A percentile compares a stretch with the other conserved stretches of the same genome.
Conservation (phyloP, 2,113 vertebrate species). For the Oncorhynchus gorbuscha region DNA sequence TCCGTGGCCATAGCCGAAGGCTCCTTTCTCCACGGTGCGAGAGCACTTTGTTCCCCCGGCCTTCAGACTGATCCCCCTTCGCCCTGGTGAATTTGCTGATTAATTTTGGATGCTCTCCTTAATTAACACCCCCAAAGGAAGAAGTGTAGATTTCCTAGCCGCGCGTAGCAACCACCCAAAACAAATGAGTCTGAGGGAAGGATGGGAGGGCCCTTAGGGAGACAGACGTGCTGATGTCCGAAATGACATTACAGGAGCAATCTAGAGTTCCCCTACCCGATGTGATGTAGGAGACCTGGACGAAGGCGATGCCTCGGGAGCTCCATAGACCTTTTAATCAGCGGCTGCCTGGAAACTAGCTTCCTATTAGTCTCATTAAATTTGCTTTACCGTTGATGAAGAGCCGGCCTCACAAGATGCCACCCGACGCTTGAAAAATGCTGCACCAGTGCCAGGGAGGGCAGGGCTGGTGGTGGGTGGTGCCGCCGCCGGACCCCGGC, state of each 20-base stretch:
- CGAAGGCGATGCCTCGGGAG: slow-evolving; percentile 88
- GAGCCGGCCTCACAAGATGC: slow-evolving; percentile 80
- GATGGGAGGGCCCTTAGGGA: slow-evolving; percentile 86
- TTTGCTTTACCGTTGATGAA: slow-evolving; percentile 86
- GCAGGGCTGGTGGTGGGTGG: slow-evolving; percentile 70
- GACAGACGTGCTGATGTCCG: slow-evolving; percentile 83
- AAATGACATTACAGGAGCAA: slow-evolving; percentile 89
- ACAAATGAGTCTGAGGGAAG: slow-evolving; percentile 85
- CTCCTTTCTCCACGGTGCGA: slow-evolving; percentile 82
- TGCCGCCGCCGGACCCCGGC: slow-evolving; percentile 76
- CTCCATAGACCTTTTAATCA: slow-evolving; percentile 89
- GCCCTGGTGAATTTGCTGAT: slow-evolving; percentile 98
- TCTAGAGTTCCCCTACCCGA: not conserved
- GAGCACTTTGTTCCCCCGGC: slow-evolving; percentile 83
- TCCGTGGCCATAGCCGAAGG: slow-evolving; percentile 91
- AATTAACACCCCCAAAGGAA: slow-evolving; percentile 99
- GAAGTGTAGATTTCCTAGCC: slow-evolving; percentile 87
- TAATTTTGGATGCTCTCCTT: slow-evolving; percentile 97
- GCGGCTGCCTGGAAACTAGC: slow-evolving; percentile 81
- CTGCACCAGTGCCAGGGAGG: slow-evolving; percentile 69
- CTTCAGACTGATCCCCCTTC: slow-evolving; percentile 98
- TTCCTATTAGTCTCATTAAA: slow-evolving; percentile 93
- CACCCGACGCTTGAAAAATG: slow-evolving; percentile 91
- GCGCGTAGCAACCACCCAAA: slow-evolving; percentile 72
- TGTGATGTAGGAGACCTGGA: slow-evolving; percentile 77